These are phyloP conservation scores for Lucilia sericata DNA, from an alignment of 1,140 invertebrate species.

Conservation along the genomic window DNA sequence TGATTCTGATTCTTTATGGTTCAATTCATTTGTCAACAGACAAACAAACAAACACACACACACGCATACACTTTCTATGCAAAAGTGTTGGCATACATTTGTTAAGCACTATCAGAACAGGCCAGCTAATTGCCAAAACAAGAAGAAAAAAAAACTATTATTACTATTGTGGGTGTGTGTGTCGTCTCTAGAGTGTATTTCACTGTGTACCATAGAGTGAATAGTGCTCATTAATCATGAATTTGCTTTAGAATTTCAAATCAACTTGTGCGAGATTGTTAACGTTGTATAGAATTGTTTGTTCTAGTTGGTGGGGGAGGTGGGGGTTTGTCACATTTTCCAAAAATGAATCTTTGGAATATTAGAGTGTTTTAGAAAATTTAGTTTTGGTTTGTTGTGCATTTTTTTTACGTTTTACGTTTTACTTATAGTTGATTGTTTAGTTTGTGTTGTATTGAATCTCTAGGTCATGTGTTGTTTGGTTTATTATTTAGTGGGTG, in stretches of 20 bases:
- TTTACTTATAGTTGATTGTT: background rate
- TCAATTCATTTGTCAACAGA: slow-evolving; percentile 17
- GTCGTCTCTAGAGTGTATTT: background rate
- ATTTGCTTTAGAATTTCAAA: background rate
- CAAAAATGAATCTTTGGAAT: too few relatives aligned
- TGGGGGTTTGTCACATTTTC: too few relatives aligned
- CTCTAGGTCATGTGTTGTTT: slow-evolving; percentile 1
- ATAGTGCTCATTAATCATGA: slow-evolving; percentile 16
- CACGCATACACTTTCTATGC: background rate
- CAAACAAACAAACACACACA: background rate
- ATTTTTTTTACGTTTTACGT: background rate
- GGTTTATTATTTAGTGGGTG: background rate
- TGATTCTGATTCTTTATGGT: background rate
- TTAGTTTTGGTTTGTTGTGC: background rate
- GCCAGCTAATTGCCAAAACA: background rate
- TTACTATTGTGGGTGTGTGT: too few relatives aligned
- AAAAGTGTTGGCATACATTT: background rate
- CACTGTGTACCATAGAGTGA: background rate
- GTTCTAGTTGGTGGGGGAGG: too few relatives aligned
- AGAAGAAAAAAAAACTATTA: background rate
- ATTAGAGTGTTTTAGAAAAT: background rate
- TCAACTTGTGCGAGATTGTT: too few relatives aligned
- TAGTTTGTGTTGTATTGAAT: background rate
- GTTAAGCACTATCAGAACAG: background rate
- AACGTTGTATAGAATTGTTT: too few relatives aligned